Percentiles rank a stretch among this genome's conserved stretches.
These are phyloP conservation scores for Hirundichthys speculiger DNA, from an alignment of 2,113 vertebrate genomes.

Conservation along the genomic window DNA sequence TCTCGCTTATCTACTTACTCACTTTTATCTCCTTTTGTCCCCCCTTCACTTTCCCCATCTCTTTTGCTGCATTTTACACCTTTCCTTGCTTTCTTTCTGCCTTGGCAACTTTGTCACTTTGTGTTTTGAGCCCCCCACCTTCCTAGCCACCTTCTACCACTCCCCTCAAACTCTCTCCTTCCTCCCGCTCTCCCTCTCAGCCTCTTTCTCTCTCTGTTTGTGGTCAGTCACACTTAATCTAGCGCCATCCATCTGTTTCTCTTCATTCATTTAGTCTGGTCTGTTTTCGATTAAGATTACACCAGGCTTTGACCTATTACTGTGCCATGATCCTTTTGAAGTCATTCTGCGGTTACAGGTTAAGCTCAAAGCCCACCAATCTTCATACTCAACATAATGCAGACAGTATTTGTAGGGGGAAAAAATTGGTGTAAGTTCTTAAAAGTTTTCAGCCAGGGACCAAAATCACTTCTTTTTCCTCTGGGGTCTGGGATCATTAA, in stretches of 20 bases:
- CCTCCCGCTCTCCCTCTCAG: conserved; percentile 47
- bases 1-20: conserved; percentile 32
- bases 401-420: conserved; percentile 50
- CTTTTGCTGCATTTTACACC: conserved; percentile 11
- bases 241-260: conserved; percentile 78
- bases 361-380: conserved; percentile 75
- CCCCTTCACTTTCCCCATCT: conserved; percentile 7
- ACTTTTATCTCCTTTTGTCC: not conserved
- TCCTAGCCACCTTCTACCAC: conserved; percentile 32
- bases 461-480: conserved; percentile 59
- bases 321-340: conserved; percentile 77
- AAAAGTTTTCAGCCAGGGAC: conserved; percentile 62
- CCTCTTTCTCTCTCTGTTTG: conserved; percentile 73
- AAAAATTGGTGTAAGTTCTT: conserved; percentile 46
- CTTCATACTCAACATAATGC: conserved; percentile 55
- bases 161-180: conserved; percentile 50
- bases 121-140: conserved; percentile 19
- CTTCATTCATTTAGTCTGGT: conserved; percentile 73
- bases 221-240: conserved; percentile 80
- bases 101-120: not conserved
- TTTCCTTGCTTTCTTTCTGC: not conserved
- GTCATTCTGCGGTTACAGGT: conserved; percentile 78
- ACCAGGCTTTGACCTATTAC: conserved; percentile 82
- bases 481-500: conserved; percentile 66
- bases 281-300: conserved; percentile 80